These are phyloP conservation scores for Hydroisotoma schaefferi DNA, from an alignment of 2,888 invertebrate species.

Conservation along the genomic window DNA sequence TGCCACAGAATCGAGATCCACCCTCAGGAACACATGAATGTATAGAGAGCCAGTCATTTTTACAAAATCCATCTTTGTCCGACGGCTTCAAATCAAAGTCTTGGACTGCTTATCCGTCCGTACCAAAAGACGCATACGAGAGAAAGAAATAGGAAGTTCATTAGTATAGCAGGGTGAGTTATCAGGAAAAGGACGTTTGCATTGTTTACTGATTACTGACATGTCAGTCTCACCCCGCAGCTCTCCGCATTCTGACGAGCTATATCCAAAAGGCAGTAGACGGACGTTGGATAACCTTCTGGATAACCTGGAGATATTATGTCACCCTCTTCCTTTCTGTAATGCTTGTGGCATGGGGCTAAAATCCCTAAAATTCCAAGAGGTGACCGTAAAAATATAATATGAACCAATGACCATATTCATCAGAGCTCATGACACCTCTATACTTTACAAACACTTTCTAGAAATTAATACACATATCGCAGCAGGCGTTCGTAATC, in stretches of 20 bases:
- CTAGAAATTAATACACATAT: too few species aligned
- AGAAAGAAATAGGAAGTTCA: not conserved
- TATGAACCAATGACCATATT: too few species aligned
- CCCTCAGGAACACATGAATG: slow-evolving; percentile 51
- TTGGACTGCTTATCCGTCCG: slow-evolving; percentile 44
- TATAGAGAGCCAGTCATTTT: slow-evolving; percentile 49
- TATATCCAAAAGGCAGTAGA: slow-evolving; percentile 50
- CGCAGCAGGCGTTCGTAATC: too few species aligned
- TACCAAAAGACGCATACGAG: not conserved
- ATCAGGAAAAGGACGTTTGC: not conserved
- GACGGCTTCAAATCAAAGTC: slow-evolving; percentile 45
- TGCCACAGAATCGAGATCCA: slow-evolving; percentile 50
- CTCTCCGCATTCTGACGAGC: slow-evolving; percentile 20
- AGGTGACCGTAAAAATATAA: too few species aligned
- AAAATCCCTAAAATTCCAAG: slow-evolving; percentile 21
- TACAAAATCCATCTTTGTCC: slow-evolving; percentile 49
- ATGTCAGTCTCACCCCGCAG: slow-evolving; percentile 50
- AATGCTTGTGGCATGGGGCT: slow-evolving; percentile 45
- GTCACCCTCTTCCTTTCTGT: slow-evolving; percentile 45
- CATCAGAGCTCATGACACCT: too few species aligned
- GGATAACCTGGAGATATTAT: slow-evolving; percentile 50
- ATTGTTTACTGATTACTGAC: slow-evolving; percentile 44
- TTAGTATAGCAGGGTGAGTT: too few species aligned
- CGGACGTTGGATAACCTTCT: slow-evolving; percentile 43
- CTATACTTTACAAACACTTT: too few species aligned